A percentile compares a stretch with the other conserved stretches of the same genome.
phyloP scores from a whole-genome alignment of 2,888 invertebrate species.

The Vanessa cardui region DNA sequence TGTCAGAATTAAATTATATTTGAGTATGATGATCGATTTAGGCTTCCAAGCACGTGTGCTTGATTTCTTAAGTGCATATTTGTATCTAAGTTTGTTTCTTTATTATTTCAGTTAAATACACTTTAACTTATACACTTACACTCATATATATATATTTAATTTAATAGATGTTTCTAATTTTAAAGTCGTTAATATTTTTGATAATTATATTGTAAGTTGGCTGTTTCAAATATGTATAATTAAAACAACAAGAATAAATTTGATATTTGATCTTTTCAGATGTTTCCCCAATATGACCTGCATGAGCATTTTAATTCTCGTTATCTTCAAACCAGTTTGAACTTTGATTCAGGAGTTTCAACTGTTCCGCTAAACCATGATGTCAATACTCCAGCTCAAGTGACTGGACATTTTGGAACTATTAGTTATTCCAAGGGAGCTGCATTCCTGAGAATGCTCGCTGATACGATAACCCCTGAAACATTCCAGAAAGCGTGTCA shows the following conservation, averaged over 20 bases:
- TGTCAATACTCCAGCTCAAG: constrained; percentile 84
- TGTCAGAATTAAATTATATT: too few species aligned
- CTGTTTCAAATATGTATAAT: too few species aligned
- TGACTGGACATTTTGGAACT: constrained; percentile 85
- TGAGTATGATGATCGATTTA: too few species aligned
- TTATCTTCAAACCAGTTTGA: constrained; percentile 85
- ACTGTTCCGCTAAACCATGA: constrained; percentile 83
- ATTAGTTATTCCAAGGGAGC: constrained; percentile 88
- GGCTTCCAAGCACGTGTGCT: too few species aligned
- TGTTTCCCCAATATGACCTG: constrained; percentile 84
- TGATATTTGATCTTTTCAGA: constrained; percentile 59
- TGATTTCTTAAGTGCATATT: too few species aligned
- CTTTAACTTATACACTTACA: too few species aligned
- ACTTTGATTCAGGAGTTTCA: constrained; percentile 63
- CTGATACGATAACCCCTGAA: constrained; percentile 61
- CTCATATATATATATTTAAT: too few species aligned
- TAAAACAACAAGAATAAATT: constrained; percentile 4
- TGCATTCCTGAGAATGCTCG: constrained; percentile 70
- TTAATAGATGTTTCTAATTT: too few species aligned
- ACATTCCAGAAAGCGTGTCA: constrained; percentile 61
- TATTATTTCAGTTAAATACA: too few species aligned
- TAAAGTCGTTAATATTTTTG: too few species aligned
- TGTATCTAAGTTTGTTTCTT: too few species aligned
- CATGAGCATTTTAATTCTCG: constrained; percentile 88
- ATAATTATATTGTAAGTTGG: too few species aligned